Percentiles rank a stretch among this genome's conserved stretches.
These are phyloP conservation scores for Rallus crepitans DNA, from an alignment of 2,797 vertebrate genomes.

Conservation along the genomic window DNA sequence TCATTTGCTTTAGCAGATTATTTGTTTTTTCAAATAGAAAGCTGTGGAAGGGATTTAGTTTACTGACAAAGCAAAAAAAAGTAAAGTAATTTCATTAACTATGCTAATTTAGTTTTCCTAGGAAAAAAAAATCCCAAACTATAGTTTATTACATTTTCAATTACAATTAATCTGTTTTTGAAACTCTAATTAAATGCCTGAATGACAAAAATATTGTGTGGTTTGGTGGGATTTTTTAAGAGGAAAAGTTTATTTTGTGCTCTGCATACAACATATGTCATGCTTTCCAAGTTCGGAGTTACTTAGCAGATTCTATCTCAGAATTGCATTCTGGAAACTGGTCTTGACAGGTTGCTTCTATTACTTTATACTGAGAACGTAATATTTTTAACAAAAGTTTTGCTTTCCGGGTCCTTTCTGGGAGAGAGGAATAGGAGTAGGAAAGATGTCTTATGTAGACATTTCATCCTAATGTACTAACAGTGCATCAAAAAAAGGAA, in stretches of 20 bases:
- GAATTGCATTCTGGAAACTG: not conserved
- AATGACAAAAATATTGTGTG: constrained; percentile 33
- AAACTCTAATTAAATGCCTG: constrained; percentile 78
- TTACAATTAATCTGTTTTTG: constrained; percentile 79
- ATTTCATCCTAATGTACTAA: not conserved
- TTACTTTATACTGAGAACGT: not conserved
- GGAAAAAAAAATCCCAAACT: constrained; percentile 55
- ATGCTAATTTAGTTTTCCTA: constrained; percentile 73
- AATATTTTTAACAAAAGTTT: not conserved
- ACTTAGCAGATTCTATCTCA: not conserved
- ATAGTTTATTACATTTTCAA: constrained; percentile 74
- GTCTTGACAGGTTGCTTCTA: not conserved
- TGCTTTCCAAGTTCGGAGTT: not conserved
- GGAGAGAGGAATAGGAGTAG: not conserved
- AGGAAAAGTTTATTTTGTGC: not conserved
- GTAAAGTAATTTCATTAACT: constrained; percentile 76
- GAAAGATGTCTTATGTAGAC: not conserved
- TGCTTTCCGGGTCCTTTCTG: not conserved
- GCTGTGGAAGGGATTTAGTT: constrained; percentile 53
- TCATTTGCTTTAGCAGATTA: constrained; percentile 66
- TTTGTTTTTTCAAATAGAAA: constrained; percentile 63
- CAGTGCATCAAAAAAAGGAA: not conserved
- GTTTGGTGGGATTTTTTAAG: not conserved
- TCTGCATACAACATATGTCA: not conserved
- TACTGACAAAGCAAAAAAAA: constrained; percentile 82